Conservation (phyloP, 2,797 vertebrate species). For the Manis javanica region DNA sequence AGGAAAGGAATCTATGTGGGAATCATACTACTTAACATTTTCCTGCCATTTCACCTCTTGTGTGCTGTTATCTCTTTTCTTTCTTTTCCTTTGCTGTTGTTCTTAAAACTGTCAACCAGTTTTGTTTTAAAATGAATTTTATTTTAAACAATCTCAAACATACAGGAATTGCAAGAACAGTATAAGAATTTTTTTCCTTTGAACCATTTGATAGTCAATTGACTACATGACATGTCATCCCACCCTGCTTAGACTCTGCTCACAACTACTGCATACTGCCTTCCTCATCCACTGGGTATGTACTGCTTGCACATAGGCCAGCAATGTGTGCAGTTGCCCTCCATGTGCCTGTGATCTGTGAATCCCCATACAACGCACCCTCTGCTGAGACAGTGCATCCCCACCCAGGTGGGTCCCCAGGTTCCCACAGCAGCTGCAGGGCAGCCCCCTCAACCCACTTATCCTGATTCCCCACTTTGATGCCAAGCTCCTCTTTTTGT, state of each 20-base stretch:
- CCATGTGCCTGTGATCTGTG: neutral
- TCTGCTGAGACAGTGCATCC: neutral
- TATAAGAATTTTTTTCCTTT: neutral
- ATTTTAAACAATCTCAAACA: neutral
- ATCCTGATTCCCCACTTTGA: no score
- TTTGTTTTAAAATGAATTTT: neutral
- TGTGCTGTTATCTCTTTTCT: neutral
- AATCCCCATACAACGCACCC: neutral
- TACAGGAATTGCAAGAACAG: neutral
- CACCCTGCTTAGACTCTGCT: neutral
- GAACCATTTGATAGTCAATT: neutral
- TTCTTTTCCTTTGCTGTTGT: neutral
- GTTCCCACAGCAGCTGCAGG: neutral
- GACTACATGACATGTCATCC: neutral
- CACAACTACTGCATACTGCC: accelerated
- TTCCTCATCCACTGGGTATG: neutral
- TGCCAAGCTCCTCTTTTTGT: neutral
- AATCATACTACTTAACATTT: neutral
- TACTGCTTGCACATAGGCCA: neutral
- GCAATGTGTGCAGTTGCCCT: neutral
- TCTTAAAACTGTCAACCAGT: neutral
- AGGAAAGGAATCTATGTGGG: neutral
- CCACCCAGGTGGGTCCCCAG: neutral
- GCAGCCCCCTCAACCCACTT: neutral
- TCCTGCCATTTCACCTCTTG: neutral